Percentiles rank a stretch among this genome's conserved stretches.
phyloP scores from a whole-genome alignment of 2,113 vertebrate species.

The Seriola rivoliana region DNA sequence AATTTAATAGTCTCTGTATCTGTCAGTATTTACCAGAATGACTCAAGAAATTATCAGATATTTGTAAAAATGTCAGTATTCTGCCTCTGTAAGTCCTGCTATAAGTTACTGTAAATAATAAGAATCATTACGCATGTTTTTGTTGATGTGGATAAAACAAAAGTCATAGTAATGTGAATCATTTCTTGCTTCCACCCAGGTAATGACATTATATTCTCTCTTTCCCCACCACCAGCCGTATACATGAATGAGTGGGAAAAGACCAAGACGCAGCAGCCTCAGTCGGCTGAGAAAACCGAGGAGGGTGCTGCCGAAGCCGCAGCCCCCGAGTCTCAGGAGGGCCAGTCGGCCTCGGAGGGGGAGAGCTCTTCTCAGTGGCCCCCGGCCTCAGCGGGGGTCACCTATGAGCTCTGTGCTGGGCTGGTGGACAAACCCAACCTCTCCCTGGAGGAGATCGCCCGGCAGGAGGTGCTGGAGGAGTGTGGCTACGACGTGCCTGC shows the following conservation, averaged over 20 bases:
- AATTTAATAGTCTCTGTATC: no score
- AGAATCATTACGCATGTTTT: no score
- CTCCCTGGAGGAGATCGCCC: constrained; percentile 91
- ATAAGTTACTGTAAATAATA: no score
- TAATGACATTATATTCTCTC: neutral
- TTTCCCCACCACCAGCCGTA: constrained; percentile 84
- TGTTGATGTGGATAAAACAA: no score
- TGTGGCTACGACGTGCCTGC: constrained; percentile 89
- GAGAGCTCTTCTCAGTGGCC: constrained; percentile 71
- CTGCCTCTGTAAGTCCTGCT: no score
- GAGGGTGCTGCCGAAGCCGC: constrained; percentile 60
- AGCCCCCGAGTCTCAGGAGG: constrained; percentile 63
- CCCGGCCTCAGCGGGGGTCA: constrained; percentile 87
- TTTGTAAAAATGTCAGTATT: no score
- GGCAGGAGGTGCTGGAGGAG: constrained; percentile 92
- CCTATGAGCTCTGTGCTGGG: constrained; percentile 93
- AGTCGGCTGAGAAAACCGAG: constrained; percentile 55
- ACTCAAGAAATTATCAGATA: no score
- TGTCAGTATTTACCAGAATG: no score
- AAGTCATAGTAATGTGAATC: no score
- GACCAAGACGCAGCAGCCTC: constrained; percentile 79
- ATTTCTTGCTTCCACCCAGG: neutral
- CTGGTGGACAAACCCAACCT: constrained; percentile 92
- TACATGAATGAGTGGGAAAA: constrained; percentile 91
- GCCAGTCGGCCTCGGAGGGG: constrained; percentile 54